Base-by-base conservation (phyloP, 2,113 vertebrate species). In the Tyto alba region DNA sequence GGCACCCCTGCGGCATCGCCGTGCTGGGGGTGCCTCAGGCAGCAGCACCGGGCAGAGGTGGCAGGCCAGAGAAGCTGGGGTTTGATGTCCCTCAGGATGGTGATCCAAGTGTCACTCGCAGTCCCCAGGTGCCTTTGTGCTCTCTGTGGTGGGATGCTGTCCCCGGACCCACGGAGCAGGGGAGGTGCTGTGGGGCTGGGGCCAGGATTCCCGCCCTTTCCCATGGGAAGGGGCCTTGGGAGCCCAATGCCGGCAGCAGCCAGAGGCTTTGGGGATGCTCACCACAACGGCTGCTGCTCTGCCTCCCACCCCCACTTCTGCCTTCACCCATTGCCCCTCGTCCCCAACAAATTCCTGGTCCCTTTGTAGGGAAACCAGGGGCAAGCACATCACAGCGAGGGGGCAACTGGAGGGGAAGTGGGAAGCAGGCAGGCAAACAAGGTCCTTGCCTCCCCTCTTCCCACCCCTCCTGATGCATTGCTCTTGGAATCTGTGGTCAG, bases 181-280 rank as follows among this genome's bases (percentile, higher is more conserved):
- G 52, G 38, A 76, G 40, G 6, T 60, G 21, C 50, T 85, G 41
- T 0, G 1, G 22, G 45, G 9, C 32, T n/a, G 6, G 26, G 25
- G 8, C 19, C 6, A 6, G 26, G 29, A 66, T 30, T 9, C 26
- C 20, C 55, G 26, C 8, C 11, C 15, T 66, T 77, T 79, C 13
- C 8, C 5, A 3, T 2, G 4, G 48, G 16, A 29, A 52, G 23
- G 20, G 36, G 18, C 23, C 40, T 75, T 3, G 3, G 71, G 48
- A 78, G 16, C 22, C 60, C 23, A 32, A 7, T 0, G 0, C 0
- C 0, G 29, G 40, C 19, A 59, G 40, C 27, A 78, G 48, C 23
- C 72, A 41, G 72, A 68, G 53, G 26, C 9, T 36, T 60, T 74
- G 10, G 17, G 41, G 64, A 18, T 67, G 55, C 30, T 79, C 22